Conservation (phyloP, 2,797 vertebrate genomes). For the Enteromius viviparus region DNA sequence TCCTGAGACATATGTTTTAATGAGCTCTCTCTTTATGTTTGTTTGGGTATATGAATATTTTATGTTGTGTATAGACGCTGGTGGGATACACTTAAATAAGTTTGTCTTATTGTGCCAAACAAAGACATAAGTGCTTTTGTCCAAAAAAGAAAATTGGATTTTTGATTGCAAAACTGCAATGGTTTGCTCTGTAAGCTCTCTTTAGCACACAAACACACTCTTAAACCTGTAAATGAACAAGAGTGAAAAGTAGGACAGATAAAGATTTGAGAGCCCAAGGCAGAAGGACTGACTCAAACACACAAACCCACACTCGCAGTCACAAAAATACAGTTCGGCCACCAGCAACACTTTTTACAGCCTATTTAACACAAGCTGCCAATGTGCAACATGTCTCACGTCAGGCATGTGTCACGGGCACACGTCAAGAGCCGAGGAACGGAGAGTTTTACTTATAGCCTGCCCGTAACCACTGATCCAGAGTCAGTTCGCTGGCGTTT, state of each 20-base stretch:
- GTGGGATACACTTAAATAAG: conserved; percentile 11
- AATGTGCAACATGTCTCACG: conserved; percentile 38
- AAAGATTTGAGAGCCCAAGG: conserved; percentile 38
- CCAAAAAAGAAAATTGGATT: conserved; percentile 27
- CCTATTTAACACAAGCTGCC: conserved; percentile 45
- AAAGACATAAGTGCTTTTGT: conserved; percentile 21
- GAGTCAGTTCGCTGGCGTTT: conserved; percentile 3
- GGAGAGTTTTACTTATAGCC: neutral
- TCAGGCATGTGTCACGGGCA: conserved; percentile 50
- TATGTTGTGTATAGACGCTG: neutral
- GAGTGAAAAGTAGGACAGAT: conserved; percentile 42
- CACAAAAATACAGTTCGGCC: conserved; percentile 8
- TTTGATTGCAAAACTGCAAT: conserved; percentile 13
- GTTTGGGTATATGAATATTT: conserved; percentile 38
- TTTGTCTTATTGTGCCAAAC: neutral
- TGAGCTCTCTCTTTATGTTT: conserved; percentile 25
- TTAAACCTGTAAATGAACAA: conserved; percentile 12
- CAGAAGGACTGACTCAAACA: conserved; percentile 31
- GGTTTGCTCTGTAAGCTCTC: conserved; percentile 14
- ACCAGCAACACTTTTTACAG: conserved; percentile 39
- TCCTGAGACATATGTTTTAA: conserved; percentile 29
- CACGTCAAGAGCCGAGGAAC: conserved; percentile 23
- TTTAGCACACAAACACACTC: conserved; percentile 5
- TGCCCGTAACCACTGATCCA: conserved; percentile 2
- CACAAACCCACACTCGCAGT: conserved; percentile 27